Base-by-base conservation (phyloP, 2,113 vertebrate species). In the Tetraodon nigroviridis region DNA sequence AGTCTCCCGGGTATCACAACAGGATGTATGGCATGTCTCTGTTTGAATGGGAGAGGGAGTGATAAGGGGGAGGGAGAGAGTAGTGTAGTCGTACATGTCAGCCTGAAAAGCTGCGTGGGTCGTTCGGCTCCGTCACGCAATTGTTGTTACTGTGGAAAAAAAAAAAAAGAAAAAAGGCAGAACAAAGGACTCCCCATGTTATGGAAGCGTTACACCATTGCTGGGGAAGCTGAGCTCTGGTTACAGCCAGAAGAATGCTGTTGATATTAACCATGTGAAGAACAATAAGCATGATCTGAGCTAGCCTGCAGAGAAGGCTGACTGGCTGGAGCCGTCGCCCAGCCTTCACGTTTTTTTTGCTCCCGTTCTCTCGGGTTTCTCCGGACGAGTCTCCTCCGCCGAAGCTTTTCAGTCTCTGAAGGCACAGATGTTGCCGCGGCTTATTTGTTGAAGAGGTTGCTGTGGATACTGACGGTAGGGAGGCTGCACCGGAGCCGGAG, bases 401-500 rank as follows among this genome's bases (percentile, higher is more conserved):
- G 84, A 84, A 76, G 83, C 79, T 69, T 79, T 86, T 64, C 69
- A 67, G 59, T 64, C 75, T 73, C 67, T 80, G 67, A 74, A 65
- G 74, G 78, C 49, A 40, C 67, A 66, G 86, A 87, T 80, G 82
- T 84, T 55, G 67, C 53, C 44, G 73, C 65, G 78, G 81, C 85
- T 88, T 92, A 92, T 95, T 96, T 94, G 92, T 95, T 95, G 91
- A 93, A 92, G 90, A 89, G 90, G 93, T 96, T 94, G 91, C 93
- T 89, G 89, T 94, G 92, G 93, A 92, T 88, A 94, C 92, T 69
- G 87, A 88, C 89, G 52, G 81, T 67, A 61, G 79, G 58, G 75
- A 85, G 70, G 77, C 74, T 84, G 86, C 79, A 88, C 85, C 40
- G 60, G 76, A 75, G 76, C 85, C 40, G 58, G 76, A 75, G 76